phyloP scores from a whole-genome alignment of 2,113 vertebrate genomes.

The Formicarius rufipectus region DNA sequence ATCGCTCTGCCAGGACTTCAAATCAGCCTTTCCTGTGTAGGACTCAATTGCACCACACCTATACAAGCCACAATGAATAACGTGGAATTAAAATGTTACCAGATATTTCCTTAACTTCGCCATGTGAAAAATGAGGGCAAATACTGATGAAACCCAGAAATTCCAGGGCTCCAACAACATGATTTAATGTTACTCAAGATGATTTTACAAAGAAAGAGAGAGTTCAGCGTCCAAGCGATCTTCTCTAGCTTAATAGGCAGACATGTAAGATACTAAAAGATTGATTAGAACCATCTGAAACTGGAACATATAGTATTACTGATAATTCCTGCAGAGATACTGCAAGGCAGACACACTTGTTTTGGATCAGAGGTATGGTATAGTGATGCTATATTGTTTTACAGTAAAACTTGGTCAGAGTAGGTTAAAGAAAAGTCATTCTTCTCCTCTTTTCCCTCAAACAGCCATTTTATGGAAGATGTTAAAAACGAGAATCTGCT shows the following conservation, averaged over 20 bases:
- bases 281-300: constrained; percentile 40
- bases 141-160: constrained; percentile 40
- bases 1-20: constrained; percentile 72
- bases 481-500: constrained; percentile 33
- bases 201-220: constrained; percentile 36
- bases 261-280: constrained; percentile 18
- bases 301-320: constrained; percentile 43
- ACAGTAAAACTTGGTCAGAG: constrained; percentile 25
- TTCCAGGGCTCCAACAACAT: constrained; percentile 20
- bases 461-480: background rate
- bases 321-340: constrained; percentile 52
- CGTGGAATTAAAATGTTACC: constrained; percentile 68
- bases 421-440: constrained; percentile 31
- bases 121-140: constrained; percentile 57
- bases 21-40: constrained; percentile 72
- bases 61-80: constrained; percentile 58
- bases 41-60: constrained; percentile 71
- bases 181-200: constrained; percentile 44
- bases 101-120: constrained; percentile 64
- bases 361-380: constrained; percentile 20
- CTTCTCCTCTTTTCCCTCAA: background rate
- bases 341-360: background rate
- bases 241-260: constrained; percentile 2
- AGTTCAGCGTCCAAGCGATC: constrained; percentile 30
- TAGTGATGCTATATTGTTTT: background rate